phyloP scores from a whole-genome alignment of 2,888 invertebrate species.

The Ceramica pisi region DNA sequence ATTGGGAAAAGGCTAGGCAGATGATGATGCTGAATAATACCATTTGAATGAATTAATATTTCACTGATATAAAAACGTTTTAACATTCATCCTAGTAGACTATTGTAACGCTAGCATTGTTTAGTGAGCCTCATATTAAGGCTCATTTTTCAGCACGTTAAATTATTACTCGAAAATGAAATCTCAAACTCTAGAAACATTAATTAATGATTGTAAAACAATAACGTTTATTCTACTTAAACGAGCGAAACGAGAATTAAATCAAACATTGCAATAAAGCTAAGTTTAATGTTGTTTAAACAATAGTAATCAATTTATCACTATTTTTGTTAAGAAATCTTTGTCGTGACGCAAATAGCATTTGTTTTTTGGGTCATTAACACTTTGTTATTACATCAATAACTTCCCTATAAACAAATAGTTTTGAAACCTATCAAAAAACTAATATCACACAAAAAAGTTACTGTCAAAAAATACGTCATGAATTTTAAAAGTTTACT shows the following conservation, averaged over 20 bases:
- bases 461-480: too few species aligned
- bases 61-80: too few species aligned
- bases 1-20: too few species aligned
- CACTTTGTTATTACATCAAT: neutral
- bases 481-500: too few species aligned
- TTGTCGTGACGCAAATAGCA: conserved; percentile 3
- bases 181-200: neutral
- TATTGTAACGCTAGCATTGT: too few species aligned
- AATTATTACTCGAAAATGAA: neutral
- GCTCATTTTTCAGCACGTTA: neutral
- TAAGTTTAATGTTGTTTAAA: neutral
- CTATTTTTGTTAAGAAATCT: conserved; percentile 1
- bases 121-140: neutral
- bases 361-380: conserved; percentile 3
- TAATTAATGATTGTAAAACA: conserved; percentile 2
- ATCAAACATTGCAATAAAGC: neutral
- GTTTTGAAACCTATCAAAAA: too few species aligned
- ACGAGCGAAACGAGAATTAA: conserved; percentile 11
- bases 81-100: too few species aligned
- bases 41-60: too few species aligned
- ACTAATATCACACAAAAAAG: too few species aligned
- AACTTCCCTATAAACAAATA: neutral
- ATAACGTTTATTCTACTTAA: neutral
- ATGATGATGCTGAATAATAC: too few species aligned
- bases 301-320: neutral